Percentiles rank a stretch among this genome's conserved stretches.
Evolutionary conservation across 2,113 vertebrate species (phyloP).

Genomic region (Hiodon alosoides): DNA sequence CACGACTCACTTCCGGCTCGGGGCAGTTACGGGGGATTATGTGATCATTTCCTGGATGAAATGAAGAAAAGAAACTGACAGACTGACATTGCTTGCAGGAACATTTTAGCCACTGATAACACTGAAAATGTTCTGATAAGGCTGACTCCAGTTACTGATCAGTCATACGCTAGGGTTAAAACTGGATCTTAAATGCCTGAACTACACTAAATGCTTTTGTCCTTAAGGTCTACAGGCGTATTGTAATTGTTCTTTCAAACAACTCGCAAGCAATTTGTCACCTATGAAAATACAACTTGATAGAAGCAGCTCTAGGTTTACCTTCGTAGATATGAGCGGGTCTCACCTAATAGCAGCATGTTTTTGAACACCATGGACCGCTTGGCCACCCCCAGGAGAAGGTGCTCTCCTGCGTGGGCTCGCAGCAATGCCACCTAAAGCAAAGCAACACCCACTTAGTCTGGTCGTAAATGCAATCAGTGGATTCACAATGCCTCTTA

Average conservation of each 20-base stretch:
- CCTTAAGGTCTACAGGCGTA: too few relatives aligned
- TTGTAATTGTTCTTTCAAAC: too few relatives aligned
- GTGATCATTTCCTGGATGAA: conserved; percentile 81
- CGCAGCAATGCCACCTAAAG: conserved; percentile 91
- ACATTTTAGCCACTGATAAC: not conserved
- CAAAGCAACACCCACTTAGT: conserved; percentile 5
- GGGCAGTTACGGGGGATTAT: conserved; percentile 92
- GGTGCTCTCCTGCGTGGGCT: conserved; percentile 92
- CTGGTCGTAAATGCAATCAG: not conserved
- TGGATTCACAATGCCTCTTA: not conserved
- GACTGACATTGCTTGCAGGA: not conserved
- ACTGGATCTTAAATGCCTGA: too few relatives aligned
- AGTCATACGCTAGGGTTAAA: too few relatives aligned
- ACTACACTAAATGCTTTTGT: too few relatives aligned
- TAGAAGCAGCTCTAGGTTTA: not conserved
- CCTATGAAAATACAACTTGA: too few relatives aligned
- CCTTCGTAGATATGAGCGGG: not conserved
- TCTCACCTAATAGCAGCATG: conserved; percentile 85
- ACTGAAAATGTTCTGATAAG: not conserved
- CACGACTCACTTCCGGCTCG: conserved; percentile 85
- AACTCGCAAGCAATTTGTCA: too few relatives aligned
- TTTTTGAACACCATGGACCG: conserved; percentile 96
- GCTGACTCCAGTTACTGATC: too few relatives aligned
- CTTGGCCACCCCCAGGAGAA: conserved; percentile 87
- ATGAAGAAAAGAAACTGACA: conserved; percentile 7